These are phyloP conservation scores for Malaclemys terrapin DNA, from an alignment of 2,113 vertebrate species.

Conservation along the genomic window DNA sequence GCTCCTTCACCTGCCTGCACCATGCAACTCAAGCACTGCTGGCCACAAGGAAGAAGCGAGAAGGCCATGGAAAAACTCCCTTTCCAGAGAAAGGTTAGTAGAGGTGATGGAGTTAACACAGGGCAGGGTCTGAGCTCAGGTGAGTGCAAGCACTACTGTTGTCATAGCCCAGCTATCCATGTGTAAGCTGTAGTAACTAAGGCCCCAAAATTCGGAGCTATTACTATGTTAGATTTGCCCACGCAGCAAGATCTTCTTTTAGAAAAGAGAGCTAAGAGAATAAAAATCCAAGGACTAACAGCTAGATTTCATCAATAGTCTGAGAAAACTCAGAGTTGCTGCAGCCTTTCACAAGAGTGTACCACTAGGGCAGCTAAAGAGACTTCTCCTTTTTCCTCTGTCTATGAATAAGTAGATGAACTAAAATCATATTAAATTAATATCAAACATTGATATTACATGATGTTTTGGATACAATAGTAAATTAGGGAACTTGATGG, in stretches of 20 bases:
- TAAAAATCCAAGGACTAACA: background rate
- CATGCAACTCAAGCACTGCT: background rate
- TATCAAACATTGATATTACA: background rate
- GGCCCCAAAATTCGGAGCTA: background rate
- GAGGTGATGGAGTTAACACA: background rate
- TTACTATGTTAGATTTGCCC: background rate
- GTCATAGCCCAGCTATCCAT: background rate
- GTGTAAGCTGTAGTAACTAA: background rate
- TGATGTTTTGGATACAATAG: background rate
- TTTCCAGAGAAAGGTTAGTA: background rate
- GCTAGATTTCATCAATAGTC: background rate
- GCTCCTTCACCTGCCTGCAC: background rate
- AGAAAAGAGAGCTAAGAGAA: background rate
- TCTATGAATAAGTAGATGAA: background rate
- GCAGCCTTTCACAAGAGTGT: background rate
- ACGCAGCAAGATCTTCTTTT: background rate
- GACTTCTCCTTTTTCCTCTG: background rate
- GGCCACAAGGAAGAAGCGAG: background rate
- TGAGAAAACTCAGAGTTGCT: background rate
- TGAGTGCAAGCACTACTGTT: background rate
- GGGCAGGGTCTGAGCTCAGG: background rate
- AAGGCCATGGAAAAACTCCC: background rate
- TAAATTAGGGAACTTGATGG: background rate
- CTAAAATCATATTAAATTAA: background rate
- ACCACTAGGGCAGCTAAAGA: background rate